These are phyloP conservation scores for Ictalurus furcatus DNA, from an alignment of 2,113 vertebrate genomes.

Conservation along the genomic window DNA sequence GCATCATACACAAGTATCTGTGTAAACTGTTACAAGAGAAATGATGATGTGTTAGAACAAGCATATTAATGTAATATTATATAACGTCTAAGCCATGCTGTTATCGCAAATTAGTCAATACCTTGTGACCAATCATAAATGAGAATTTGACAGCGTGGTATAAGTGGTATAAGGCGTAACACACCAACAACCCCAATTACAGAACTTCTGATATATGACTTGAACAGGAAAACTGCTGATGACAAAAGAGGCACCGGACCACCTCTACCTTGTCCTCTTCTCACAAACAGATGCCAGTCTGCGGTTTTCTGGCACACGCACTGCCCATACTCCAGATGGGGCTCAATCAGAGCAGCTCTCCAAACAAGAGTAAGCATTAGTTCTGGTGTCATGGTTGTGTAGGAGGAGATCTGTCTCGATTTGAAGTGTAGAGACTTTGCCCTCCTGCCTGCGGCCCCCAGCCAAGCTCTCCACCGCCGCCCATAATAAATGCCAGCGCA, in stretches of 20 bases:
- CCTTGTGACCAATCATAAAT: neutral
- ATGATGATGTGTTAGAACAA: neutral
- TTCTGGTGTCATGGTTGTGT: slow-evolving; percentile 58
- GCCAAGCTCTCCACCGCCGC: slow-evolving; percentile 61
- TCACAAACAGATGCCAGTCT: slow-evolving; percentile 28
- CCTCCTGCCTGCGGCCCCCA: slow-evolving; percentile 57
- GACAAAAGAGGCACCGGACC: neutral
- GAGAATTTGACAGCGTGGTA: neutral
- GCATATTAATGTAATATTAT: neutral
- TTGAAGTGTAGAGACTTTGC: slow-evolving; percentile 53
- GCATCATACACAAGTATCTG: neutral
- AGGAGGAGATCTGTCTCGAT: slow-evolving; percentile 62
- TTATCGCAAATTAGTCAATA: neutral
- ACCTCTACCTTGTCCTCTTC: slow-evolving; percentile 11
- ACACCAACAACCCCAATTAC: neutral
- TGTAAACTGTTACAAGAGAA: neutral
- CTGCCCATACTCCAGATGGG: slow-evolving; percentile 26
- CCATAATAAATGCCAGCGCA: slow-evolving; percentile 66
- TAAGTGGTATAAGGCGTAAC: neutral
- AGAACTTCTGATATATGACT: neutral
- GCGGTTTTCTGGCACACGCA: slow-evolving; percentile 38
- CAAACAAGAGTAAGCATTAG: slow-evolving; percentile 50
- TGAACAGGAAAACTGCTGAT: slow-evolving; percentile 17
- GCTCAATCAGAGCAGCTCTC: slow-evolving; percentile 43
- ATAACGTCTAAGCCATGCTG: neutral